Base-by-base conservation (phyloP, 2,113 vertebrate species). In the Hypanus sabinus region DNA sequence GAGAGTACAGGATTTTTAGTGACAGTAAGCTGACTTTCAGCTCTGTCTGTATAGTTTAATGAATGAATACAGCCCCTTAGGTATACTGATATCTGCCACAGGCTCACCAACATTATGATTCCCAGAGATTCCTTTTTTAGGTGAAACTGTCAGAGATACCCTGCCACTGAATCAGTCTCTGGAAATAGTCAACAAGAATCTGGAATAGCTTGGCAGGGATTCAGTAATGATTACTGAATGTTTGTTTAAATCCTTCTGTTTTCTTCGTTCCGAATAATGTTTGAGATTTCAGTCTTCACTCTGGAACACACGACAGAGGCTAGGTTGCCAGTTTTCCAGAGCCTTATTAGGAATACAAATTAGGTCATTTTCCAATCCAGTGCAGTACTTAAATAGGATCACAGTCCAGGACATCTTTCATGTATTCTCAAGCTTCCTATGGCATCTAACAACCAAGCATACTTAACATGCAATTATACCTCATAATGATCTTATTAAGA, bases 181-280 rank as follows among this genome's bases (percentile, higher is more conserved):
- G 38, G 91, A 93, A 93, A 93, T 38, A 93, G 91, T 55, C 68
- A 93, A 55, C 22, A 93, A 93, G 68, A 93, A 93, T 93, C 90
- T 93, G 65, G 90, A 93, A 93, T 73, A 93, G 68, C 38, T 92
- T 93, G 91, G 91, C 91, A 75, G 68, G 3, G 68, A 93, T 73
- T 75, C 91, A 46, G 91, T 73, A 70, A 73, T 27, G 70, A 93
- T 75, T 75, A 93, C 36, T 55, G 24, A 55, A 55, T 73, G 68
- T 93, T 93, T 93, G 91, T 55, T 55, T 93, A 93, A 93, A 93
- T 75, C 70, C 68, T 90, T 90, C 85, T 75, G 70, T 93, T 93
- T 93, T 73, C 91, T 75, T 93, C 91, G 36, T 93, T 93, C 91
- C 24, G 22, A 73, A 73, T 93, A 55, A 93, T 46, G 68, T 73